A percentile compares a stretch with the other conserved stretches of the same genome.
Conservation (phyloP, 2,888 invertebrate genomes). For the Diarsia mendica region DNA sequence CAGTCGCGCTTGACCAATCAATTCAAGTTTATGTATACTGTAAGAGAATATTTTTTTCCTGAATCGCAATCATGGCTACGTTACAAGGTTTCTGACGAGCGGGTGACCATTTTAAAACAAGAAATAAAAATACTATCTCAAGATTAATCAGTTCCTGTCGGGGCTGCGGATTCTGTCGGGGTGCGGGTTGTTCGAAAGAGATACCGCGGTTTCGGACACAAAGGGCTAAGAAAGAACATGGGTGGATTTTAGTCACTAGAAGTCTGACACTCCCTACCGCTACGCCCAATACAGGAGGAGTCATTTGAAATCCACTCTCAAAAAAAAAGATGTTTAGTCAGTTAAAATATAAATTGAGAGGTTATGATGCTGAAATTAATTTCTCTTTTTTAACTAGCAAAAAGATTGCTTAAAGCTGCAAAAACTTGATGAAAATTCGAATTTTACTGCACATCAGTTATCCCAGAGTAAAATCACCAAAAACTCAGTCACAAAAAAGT, state of each 20-base stretch:
- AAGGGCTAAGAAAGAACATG: no score
- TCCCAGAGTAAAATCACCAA: background rate
- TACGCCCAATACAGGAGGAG: no score
- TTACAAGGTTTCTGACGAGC: background rate
- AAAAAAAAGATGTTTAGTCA: no score
- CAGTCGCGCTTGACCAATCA: no score
- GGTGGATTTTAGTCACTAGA: no score
- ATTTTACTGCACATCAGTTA: background rate
- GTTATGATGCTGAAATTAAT: background rate
- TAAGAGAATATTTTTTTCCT: background rate
- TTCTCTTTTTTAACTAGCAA: background rate
- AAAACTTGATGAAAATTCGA: background rate
- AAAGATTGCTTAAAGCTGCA: background rate
- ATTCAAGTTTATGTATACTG: background rate
- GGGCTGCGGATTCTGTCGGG: no score
- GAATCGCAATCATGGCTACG: background rate
- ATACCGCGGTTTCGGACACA: no score
- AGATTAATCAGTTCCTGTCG: background rate
- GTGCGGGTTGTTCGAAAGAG: no score
- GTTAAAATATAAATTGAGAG: background rate
- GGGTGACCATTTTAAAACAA: no score
- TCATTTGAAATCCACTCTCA: no score
- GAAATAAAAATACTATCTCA: background rate
- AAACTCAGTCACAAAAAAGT: constrained; percentile 16
- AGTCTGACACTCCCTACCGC: no score